Base-by-base conservation (phyloP, 2,797 vertebrate species). In the Phalloptychus januarius region DNA sequence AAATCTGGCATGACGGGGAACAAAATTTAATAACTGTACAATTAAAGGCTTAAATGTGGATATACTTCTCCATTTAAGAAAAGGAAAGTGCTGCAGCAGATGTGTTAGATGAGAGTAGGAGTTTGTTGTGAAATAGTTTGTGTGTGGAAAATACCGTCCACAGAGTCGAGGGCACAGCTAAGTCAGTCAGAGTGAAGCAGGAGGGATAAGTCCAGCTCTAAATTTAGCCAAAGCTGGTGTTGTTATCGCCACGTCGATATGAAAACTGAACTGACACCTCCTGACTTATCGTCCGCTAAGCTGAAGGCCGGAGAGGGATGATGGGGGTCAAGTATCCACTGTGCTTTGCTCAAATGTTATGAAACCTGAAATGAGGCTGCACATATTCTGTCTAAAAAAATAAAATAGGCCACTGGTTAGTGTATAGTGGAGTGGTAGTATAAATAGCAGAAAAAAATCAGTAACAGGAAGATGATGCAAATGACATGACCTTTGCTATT, bases 201-300 rank as follows among this genome's bases (percentile, higher is more conserved):
- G n/a, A 72, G 78, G 76, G 82, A 81, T 80, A 85, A 87, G 82
- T 84, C 42, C 31, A 69, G 7, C 63, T 86, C 92, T 93, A 94
- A 93, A 93, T 92, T 95, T 95, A 94, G 93, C 75, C 67, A 36
- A 78, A 78, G 80, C 90, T 89, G 82, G 91, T 70, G 86, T 90
- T 92, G 88, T 94, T 94, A 96, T 95, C 95, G 40, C 79, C 61
- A 71, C 83, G 74, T 83, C 85, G 87, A 90, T 85, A 83, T 83
- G 74, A 69, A 76, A 90, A 82, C 83, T 85, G 79, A 87, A 83
- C 81, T 80, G 83, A 79, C 75, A 42, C 84, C 84, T 82, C 71
- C 78, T 67, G 78, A 63, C 56, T 78, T 86, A 89, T 84, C 44
- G 69, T 77, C 72, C 50, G n/a, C 44, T 50, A 75, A 76, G 74